Base-by-base conservation (phyloP, 2,888 invertebrate species). In the Chrysolina americana region DNA sequence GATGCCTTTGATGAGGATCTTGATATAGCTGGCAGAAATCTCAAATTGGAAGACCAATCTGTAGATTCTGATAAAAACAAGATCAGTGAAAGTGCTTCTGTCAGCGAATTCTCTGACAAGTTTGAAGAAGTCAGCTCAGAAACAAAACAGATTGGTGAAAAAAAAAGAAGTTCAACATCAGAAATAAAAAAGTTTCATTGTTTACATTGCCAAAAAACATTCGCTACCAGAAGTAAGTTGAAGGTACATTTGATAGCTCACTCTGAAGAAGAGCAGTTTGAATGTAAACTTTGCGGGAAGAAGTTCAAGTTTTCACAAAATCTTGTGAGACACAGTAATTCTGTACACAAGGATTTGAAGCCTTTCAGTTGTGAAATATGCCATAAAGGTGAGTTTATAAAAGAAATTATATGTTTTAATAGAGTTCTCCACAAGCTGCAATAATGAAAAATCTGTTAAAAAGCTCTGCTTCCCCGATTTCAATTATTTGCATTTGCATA, bases 311-410 rank as follows among this genome's bases (percentile, higher is more conserved):
- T 75, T 72, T 64, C 73, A 15, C 74, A 75, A 28, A 79, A 78
- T 65, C 70, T 78, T 41, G 68, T 68, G 13, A 76, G 78, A 59
- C 79, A 79, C 48, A 74, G 74, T 53, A 76, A 76, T 44, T 66
- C 62, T 63, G 69, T 76, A 15, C 82, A 82, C 74, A 77, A 78
- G 48, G 80, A 80, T 41, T 41, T 81, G 9, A 82, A 81, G 68
- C 80, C 81, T 59, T 82, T 79, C 68, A 81, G 75, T 71, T 82
- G 82, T 77, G 82, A 82, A 56, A 66, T 81, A n/a, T 82, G 82
- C 78, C 78, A 77, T 44, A 82, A 81, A 79, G 79, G 82, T 82
- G 74, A 65, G 73, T 70, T 41, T 56, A 21, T 63, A 36, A 15
- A 68, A 63, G 21, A 62, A 66, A 28, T 28, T 28, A 64, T 28